phyloP scores from a whole-genome alignment of 2,888 invertebrate genomes.

The Andrena camellia region DNA sequence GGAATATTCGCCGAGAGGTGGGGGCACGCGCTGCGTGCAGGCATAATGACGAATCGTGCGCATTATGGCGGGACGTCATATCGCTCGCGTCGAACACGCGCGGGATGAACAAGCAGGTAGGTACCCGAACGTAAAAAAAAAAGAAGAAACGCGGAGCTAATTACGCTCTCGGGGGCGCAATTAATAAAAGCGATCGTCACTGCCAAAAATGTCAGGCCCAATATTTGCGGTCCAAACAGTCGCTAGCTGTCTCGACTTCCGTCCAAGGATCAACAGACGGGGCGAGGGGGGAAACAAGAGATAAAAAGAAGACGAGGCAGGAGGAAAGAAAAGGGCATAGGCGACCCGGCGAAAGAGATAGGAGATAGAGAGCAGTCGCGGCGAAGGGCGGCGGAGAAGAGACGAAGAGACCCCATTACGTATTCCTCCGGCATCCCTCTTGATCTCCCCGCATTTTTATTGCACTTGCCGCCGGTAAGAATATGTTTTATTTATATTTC shows the following conservation, averaged over 20 bases:
- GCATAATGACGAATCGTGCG: constrained; percentile 9
- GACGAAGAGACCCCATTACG: constrained; percentile 75
- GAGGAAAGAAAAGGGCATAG: constrained; percentile 7
- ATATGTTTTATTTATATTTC: constrained; percentile 85
- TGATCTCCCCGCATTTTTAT: constrained; percentile 83
- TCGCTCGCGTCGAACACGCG: constrained; percentile 15
- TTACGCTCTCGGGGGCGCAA: too few relatives aligned
- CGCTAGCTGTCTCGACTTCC: constrained; percentile 11
- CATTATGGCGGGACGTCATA: constrained; percentile 15
- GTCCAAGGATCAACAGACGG: background rate
- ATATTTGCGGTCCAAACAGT: constrained; percentile 5
- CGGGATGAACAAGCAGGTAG: constrained; percentile 4
- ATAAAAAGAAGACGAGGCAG: constrained; percentile 11
- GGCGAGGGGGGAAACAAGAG: background rate
- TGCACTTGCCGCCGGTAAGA: constrained; percentile 79
- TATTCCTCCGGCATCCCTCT: constrained; percentile 84
- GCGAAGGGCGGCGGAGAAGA: constrained; percentile 35
- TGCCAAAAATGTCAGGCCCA: background rate
- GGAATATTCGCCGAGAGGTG: background rate
- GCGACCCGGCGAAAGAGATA: constrained; percentile 49
- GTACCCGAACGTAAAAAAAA: background rate
- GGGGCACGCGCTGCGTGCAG: background rate
- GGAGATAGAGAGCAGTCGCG: constrained; percentile 40
- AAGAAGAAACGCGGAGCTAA: too few relatives aligned
- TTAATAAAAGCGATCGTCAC: background rate